phyloP scores from a whole-genome alignment of 2,888 invertebrate genomes.

The Lamellibrachia satsuma region DNA sequence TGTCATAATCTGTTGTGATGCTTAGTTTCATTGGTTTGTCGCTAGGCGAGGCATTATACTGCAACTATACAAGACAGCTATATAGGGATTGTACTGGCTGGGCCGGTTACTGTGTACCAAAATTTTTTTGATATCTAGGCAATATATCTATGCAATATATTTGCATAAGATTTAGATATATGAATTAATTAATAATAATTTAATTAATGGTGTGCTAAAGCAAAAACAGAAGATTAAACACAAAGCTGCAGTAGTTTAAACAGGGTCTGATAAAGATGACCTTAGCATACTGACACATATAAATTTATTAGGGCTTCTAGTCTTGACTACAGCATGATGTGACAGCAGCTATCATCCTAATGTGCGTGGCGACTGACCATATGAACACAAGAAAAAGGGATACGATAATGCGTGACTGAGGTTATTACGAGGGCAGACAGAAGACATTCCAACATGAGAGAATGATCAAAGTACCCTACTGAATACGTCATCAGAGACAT shows the following conservation, averaged over 20 bases:
- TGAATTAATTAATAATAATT: not conserved
- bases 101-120: not conserved
- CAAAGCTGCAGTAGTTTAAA: too few species aligned
- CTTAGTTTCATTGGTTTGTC: not conserved
- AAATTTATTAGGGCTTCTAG: too few species aligned
- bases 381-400: not conserved
- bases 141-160: not conserved
- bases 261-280: too few species aligned
- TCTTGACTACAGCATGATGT: not conserved
- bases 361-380: not conserved
- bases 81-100: not conserved
- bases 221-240: too few species aligned
- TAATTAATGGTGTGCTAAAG: too few species aligned
- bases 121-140: not conserved
- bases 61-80: not conserved
- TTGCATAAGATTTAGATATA: not conserved
- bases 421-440: constrained; percentile 9
- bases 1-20: not conserved
- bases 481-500: not conserved
- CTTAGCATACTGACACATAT: too few species aligned
- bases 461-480: not conserved
- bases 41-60: not conserved
- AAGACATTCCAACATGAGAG: not conserved
- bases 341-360: not conserved
- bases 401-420: not conserved